Conservation (phyloP, 2,113 vertebrate genomes). For the Eupsittula cactorum region DNA sequence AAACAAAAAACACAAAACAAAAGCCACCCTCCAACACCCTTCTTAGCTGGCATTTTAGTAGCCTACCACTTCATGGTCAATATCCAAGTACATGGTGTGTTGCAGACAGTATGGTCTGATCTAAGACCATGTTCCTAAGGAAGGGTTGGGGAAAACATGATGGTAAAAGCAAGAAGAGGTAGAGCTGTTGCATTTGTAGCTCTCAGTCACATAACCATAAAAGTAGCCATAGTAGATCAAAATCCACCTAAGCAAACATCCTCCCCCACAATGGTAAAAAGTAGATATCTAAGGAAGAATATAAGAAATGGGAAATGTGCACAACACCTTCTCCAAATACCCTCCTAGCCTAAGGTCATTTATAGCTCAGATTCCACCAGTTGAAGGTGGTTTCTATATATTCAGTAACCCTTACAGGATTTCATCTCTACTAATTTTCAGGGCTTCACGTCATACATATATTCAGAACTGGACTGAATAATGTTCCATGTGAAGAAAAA, state of each 20-base stretch:
- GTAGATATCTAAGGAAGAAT: background rate
- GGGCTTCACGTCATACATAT: background rate
- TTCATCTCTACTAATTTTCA: background rate
- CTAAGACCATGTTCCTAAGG: background rate
- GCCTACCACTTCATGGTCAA: background rate
- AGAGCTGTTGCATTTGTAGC: background rate
- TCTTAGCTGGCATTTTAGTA: background rate
- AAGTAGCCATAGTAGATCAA: background rate
- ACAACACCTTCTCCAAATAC: background rate
- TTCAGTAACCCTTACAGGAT: background rate
- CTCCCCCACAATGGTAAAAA: background rate
- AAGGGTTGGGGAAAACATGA: background rate
- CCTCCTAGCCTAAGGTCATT: background rate
- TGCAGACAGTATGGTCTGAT: background rate
- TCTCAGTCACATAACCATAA: background rate
- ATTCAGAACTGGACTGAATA: background rate
- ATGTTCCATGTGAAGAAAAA: background rate
- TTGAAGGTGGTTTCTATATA: background rate
- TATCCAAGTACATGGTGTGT: background rate
- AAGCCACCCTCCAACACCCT: background rate
- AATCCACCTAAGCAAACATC: background rate
- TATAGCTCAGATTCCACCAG: background rate
- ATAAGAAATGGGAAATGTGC: background rate
- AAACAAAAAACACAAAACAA: background rate
- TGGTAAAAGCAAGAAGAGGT: background rate